Percentiles rank a stretch among this genome's conserved stretches.
phyloP scores from a whole-genome alignment of 2,888 invertebrate species.

The Pheosia gnoma region DNA sequence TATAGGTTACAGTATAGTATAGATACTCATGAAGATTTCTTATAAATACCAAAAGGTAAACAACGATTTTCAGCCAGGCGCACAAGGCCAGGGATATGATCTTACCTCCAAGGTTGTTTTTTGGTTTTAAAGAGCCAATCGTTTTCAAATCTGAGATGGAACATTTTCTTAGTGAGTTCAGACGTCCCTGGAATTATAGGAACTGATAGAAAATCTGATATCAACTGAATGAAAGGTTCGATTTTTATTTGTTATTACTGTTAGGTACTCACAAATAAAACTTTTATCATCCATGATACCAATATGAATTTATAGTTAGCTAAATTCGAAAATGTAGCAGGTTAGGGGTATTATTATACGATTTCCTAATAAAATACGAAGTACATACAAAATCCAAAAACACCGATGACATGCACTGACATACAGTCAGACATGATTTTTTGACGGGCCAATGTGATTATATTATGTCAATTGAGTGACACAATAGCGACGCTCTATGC shows the following conservation, averaged over 20 bases:
- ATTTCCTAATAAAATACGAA: too few relatives aligned
- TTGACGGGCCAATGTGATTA: too few relatives aligned
- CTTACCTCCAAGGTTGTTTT: slow-evolving; percentile 79
- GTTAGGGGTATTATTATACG: background rate
- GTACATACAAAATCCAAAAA: too few relatives aligned
- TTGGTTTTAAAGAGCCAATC: slow-evolving; percentile 75
- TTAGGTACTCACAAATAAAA: slow-evolving; percentile 64
- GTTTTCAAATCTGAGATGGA: slow-evolving; percentile 70
- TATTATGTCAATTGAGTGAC: too few relatives aligned
- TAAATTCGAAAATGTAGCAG: background rate
- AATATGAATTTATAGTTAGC: background rate
- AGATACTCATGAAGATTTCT: too few relatives aligned
- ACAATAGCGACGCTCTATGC: too few relatives aligned
- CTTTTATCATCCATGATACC: slow-evolving; percentile 61
- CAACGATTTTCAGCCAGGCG: too few relatives aligned
- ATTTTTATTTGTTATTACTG: background rate
- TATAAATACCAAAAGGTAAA: too few relatives aligned
- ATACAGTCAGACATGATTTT: too few relatives aligned
- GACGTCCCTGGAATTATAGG: slow-evolving; percentile 66
- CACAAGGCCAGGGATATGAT: too few relatives aligned
- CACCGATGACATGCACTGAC: too few relatives aligned
- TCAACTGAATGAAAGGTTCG: background rate
- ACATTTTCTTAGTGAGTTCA: slow-evolving; percentile 64
- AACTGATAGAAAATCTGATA: background rate
- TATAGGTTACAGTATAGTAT: background rate